Conservation (phyloP, 2,797 vertebrate species). For the Columba guinea region DNA sequence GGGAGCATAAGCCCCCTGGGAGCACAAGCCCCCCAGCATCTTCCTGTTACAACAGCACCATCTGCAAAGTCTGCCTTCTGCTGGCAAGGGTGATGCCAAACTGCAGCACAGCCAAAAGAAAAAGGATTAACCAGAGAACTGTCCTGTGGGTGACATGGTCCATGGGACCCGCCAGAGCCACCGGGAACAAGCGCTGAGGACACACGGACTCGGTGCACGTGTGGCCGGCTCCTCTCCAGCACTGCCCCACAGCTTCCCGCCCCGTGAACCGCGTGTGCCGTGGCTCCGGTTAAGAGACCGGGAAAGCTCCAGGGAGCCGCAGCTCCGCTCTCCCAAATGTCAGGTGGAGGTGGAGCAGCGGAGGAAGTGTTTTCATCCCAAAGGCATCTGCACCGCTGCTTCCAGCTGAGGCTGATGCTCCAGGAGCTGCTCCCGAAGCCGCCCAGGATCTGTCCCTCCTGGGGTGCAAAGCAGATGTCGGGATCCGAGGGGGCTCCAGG, state of each 20-base stretch:
- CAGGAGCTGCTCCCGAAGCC: not conserved
- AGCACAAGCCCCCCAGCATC: not conserved
- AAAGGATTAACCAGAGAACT: not conserved
- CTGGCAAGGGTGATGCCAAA: not conserved
- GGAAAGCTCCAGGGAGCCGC: constrained; percentile 15
- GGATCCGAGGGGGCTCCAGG: not conserved
- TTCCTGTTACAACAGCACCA: not conserved
- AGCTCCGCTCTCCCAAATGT: constrained; percentile 17
- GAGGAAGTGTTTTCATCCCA: constrained; percentile 52
- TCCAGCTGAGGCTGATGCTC: constrained; percentile 27
- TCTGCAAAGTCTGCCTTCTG: not conserved
- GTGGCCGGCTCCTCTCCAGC: not conserved
- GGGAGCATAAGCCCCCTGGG: no score
- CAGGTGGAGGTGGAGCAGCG: constrained; percentile 47
- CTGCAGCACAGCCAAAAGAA: not conserved
- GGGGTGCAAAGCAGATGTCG: not conserved
- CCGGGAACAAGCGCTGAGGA: fast-evolving
- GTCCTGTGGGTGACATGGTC: not conserved
- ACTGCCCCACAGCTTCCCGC: not conserved
- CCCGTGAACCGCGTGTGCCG: not conserved
- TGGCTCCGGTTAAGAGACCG: not conserved
- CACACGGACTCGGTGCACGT: not conserved
- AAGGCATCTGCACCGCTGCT: constrained; percentile 8
- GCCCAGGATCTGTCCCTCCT: not conserved
- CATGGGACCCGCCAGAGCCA: fast-evolving